Evolutionary conservation across 2,797 vertebrate species (phyloP), one percentile per base, ranked within the genome.

Genomic region (Petrocephalus sullivani): DNA sequence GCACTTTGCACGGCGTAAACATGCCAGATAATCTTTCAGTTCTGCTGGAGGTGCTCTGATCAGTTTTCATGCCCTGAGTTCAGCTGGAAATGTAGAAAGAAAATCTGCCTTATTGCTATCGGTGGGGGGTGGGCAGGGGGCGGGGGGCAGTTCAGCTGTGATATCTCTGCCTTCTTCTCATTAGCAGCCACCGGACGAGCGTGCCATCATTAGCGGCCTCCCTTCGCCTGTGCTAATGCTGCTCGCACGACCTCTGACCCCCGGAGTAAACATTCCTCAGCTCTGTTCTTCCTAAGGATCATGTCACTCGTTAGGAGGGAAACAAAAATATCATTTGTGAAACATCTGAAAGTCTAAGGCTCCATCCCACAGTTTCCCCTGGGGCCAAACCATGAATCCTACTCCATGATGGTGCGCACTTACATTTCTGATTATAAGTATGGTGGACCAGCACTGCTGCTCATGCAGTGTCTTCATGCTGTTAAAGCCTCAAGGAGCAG

Each of bases 211-310:
- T 90, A 90, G 89, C 67, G 87, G 88, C 91, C 92, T 92, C 53
- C 85, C 54, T 0, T 19, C 21, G 3, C n/a, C 33, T 2, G 23
- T 9, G 9, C 57, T 3, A n/a, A 41, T 6, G 19, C 71, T 12
- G 90, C 88, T 92, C 90, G 82, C 90, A 90, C 88, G 91, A 92
- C 92, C 92, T 93, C 89, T 94, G 91, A 92, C 89, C 90, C 92
- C 58, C 51, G 85, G 91, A 92, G 91, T 95, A 94, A 94, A 94
- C 94, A 94, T 90, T 88, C 19, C 85, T 54, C 71, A 89, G 91
- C 90, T 93, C 91, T 92, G 91, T 87, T 90, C 90, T 90, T 91
- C 90, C 91, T 92, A 90, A 89, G 41, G 84, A 88, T 92, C 92
- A 91, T 88, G 91, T 91, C 93, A 93, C 90, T 49, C 60, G 9